phyloP scores from a whole-genome alignment of 2,113 vertebrate genomes.

The Heterotis niloticus region DNA sequence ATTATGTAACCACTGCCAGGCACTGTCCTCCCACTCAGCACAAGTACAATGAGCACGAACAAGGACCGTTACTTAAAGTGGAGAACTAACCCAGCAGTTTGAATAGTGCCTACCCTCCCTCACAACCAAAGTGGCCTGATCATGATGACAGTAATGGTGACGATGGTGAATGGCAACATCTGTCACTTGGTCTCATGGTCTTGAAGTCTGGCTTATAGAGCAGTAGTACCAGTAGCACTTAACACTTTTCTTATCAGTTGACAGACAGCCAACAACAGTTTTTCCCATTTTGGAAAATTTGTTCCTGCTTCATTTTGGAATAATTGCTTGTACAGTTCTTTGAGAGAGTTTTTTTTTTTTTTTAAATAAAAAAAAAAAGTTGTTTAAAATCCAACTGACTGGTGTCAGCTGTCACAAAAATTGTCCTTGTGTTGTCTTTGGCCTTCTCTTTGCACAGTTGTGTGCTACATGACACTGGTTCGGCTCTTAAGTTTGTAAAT shows the following conservation, averaged over 20 bases:
- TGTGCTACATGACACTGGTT: not conserved
- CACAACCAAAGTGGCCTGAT: not conserved
- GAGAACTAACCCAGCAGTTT: slow-evolving; percentile 3
- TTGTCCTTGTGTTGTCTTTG: too few species aligned
- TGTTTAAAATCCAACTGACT: too few species aligned
- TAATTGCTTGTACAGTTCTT: not conserved
- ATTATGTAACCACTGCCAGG: slow-evolving; percentile 11
- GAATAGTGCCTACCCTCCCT: slow-evolving; percentile 2
- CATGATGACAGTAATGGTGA: not conserved
- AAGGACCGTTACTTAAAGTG: not conserved
- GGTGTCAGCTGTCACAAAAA: too few species aligned
- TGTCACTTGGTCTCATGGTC: not conserved
- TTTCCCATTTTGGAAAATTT: not conserved
- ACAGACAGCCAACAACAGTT: not conserved
- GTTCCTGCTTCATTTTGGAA: not conserved
- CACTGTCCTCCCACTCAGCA: not conserved
- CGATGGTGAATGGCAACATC: too few species aligned
- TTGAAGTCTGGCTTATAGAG: not conserved
- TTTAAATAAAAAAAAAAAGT: not conserved
- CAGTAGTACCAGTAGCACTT: not conserved
- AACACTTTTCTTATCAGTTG: not conserved
- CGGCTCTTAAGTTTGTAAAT: not conserved
- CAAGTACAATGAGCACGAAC: not conserved
- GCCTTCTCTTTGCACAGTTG: too few species aligned
- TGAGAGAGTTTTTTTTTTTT: not conserved